These are phyloP conservation scores for Agonopterix arenella DNA, from an alignment of 2,888 invertebrate species.

Conservation along the genomic window DNA sequence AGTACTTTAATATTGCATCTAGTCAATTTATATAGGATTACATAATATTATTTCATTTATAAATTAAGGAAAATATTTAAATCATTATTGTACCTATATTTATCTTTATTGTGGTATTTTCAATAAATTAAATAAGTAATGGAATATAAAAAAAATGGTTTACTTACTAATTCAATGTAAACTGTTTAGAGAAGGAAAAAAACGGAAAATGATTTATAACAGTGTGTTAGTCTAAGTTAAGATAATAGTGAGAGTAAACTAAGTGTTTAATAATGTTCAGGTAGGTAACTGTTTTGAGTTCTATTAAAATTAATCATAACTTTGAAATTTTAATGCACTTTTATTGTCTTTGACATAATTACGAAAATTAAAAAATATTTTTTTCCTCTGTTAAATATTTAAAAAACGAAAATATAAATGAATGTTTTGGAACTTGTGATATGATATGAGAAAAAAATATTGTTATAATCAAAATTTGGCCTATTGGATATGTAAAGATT, in stretches of 20 bases:
- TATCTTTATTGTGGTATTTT: too few relatives aligned
- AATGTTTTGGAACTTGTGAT: constrained; percentile 35
- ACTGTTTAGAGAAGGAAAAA: too few relatives aligned
- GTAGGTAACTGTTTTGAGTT: neutral
- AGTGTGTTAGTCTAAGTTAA: neutral
- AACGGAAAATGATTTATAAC: neutral
- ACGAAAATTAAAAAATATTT: neutral
- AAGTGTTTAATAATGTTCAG: constrained; percentile 18
- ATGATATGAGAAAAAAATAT: constrained; percentile 22
- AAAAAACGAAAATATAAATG: constrained; percentile 13
- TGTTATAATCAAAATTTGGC: constrained; percentile 36
- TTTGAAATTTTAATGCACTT: too few relatives aligned
- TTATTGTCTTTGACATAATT: too few relatives aligned
- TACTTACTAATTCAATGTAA: neutral
- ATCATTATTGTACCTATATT: too few relatives aligned
- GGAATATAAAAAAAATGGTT: neutral
- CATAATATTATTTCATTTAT: neutral
- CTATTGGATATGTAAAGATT: constrained; percentile 33
- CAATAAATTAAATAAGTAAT: neutral
- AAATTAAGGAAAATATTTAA: neutral
- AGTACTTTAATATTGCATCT: constrained; percentile 48
- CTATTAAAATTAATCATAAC: neutral
- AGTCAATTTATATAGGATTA: constrained; percentile 43
- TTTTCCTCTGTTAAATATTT: neutral
- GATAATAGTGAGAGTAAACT: constrained; percentile 9